Evolutionary conservation across 1,140 invertebrate species (phyloP).

Genomic region (Triops cancriformis): DNA sequence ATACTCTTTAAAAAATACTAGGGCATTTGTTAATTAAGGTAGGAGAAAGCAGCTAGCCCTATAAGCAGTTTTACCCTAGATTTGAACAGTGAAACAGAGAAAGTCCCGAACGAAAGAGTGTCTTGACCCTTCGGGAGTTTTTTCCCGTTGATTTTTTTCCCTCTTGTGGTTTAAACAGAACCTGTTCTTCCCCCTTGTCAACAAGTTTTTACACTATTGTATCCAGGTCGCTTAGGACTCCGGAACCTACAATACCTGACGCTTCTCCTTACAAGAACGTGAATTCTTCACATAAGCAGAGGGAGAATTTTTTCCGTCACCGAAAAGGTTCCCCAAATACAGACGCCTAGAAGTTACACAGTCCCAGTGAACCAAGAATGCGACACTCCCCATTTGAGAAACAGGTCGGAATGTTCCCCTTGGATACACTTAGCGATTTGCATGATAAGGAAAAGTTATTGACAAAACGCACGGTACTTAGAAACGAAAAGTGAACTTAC

Average conservation of each 20-base stretch:
- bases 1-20: background rate
- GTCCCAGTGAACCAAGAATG: background rate
- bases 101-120: background rate
- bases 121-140: background rate
- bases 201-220: background rate
- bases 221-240: background rate
- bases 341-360: background rate
- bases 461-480: background rate
- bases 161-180: background rate
- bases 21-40: background rate
- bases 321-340: background rate
- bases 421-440: slow-evolving; percentile 1
- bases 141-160: background rate
- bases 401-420: background rate
- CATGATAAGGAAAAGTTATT: background rate
- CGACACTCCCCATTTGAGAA: background rate
- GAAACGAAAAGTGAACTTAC: background rate
- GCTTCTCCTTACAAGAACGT: background rate
- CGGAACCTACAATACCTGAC: background rate
- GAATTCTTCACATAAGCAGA: background rate
- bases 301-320: background rate
- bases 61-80: background rate
- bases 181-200: background rate
- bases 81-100: background rate
- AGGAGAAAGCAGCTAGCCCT: background rate